Base-by-base conservation (phyloP, 2,888 invertebrate genomes). In the Hirtodrosophila confusa region DNA sequence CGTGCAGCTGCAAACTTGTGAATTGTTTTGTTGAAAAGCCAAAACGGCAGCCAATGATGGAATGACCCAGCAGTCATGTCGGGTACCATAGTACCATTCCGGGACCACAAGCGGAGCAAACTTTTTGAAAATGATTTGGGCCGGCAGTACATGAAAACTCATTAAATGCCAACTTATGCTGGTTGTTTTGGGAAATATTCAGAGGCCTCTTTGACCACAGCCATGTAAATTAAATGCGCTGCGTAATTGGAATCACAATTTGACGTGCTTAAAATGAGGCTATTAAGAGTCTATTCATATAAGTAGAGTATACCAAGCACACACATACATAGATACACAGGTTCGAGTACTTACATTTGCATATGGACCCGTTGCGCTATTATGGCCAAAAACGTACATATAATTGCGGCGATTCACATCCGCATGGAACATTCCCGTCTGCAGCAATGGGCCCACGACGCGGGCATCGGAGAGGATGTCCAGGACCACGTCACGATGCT, bases 381-480 rank as follows among this genome's bases (percentile, higher is more conserved):
- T 96, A 89, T 98, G 97, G 4, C 95, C 94, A 87, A 97, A 97
- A 27, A 97, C 96, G 89, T 97, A 97, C 93, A 97, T 96, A 91
- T 95, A 97, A 55, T 96, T 96, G 88, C 95, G 94, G 0, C 94
- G 93, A 91, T 96, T 96, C 27, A 95, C 93, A 75, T 93, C 93
- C 4, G 96, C 94, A 87, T 97, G 96, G 90, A 95, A 94, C 90
- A 95, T 93, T 12, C 95, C 96, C 67, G 95, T 95, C 91, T 94
- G 93, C 69, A 97, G 93, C 75, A 96, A 92, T 0, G 98, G 98
- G 0, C 97, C 96, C 23, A 96, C 94, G 17, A 96, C 95, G 61
- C 96, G 94, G 6, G 97, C 97, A 91, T 98, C 98, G 54, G 97
- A 97, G 67, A 99, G 93, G 63, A 98, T 94, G 89, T 97, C 96